A percentile compares a stretch with the other conserved stretches of the same genome.
phyloP scores from a whole-genome alignment of 2,797 vertebrate species.

The Falco rusticolus region DNA sequence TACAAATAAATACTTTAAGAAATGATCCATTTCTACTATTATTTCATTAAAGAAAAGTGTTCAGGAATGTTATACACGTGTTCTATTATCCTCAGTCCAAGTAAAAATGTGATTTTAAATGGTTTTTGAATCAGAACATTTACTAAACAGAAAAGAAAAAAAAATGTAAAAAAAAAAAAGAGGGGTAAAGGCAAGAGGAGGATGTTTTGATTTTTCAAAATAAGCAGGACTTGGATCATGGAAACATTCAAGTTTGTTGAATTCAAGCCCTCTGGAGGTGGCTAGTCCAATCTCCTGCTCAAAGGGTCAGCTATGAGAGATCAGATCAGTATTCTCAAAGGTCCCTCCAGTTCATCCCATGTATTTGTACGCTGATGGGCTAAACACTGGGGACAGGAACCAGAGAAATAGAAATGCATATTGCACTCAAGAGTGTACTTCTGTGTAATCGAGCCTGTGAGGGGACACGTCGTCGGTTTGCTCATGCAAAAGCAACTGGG shows the following conservation, averaged over 20 bases:
- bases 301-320: background rate
- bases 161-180: accelerated
- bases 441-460: background rate
- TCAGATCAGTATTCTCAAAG: background rate
- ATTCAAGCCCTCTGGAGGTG: background rate
- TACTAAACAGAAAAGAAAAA: background rate
- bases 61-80: background rate
- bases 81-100: background rate
- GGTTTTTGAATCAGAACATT: background rate
- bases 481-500: background rate
- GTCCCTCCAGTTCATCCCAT: background rate
- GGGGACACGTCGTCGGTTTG: background rate
- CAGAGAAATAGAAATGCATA: background rate
- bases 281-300: background rate
- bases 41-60: background rate
- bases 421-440: background rate
- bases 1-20: constrained; percentile 10
- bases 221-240: background rate
- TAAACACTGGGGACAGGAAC: background rate
- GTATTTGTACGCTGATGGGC: background rate
- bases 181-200: background rate
- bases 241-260: background rate
- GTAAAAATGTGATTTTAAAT: background rate
- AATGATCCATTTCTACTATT: background rate
- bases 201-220: background rate